Conservation (phyloP, 2,797 vertebrate species). For the Fratercula arctica region DNA sequence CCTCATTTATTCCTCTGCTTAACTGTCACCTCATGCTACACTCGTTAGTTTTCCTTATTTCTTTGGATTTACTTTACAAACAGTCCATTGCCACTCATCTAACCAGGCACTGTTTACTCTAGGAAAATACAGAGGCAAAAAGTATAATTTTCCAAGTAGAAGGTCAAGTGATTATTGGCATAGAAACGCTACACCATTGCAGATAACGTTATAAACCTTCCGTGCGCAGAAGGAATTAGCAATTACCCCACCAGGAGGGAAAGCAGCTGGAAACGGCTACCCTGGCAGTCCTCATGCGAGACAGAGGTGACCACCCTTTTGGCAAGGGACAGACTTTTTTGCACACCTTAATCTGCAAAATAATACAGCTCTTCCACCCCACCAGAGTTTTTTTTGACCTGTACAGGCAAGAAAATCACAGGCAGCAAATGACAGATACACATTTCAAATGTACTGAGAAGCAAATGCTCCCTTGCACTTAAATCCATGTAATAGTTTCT, state of each 20-base stretch:
- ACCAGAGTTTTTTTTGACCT: background rate
- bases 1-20: background rate
- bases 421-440: background rate
- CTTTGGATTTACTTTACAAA: background rate
- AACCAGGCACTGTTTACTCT: background rate
- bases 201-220: background rate
- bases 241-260: background rate
- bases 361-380: fast-evolving
- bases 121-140: background rate
- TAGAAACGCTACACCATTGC: background rate
- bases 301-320: background rate
- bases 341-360: background rate
- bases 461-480: background rate
- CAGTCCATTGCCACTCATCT: background rate
- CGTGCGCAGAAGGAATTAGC: background rate
- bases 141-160: background rate
- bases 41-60: background rate
- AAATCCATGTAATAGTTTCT: fast-evolving
- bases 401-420: background rate
- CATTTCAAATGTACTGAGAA: background rate
- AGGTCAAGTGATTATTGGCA: background rate
- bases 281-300: fast-evolving
- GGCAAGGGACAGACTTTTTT: background rate
- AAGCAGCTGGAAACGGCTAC: background rate
- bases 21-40: no score